Base-by-base conservation (phyloP, 2,888 invertebrate species). In the Drosophila parthenogenetica region DNA sequence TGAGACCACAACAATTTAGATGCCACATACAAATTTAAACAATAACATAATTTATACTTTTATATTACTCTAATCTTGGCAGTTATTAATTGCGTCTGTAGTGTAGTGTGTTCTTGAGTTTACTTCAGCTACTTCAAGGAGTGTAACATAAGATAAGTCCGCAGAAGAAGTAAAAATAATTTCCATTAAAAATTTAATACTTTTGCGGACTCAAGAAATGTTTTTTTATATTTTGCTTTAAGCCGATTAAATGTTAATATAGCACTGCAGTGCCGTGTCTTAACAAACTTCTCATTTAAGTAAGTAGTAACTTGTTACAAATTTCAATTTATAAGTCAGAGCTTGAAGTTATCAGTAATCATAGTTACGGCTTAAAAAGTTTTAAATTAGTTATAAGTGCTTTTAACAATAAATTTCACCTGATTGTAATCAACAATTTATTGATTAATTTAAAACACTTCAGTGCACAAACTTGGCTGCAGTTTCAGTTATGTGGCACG, bases 1-100 rank as follows among this genome's bases (percentile, higher is more conserved):
- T 60, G 59, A 74, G 73, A 60, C 51, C 8, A 46, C 7, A 73
- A 46, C 40, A 22, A 60, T 51, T 55, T 55, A 39, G 13, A 35
- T 32, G 29, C 17, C 16, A 16, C 22, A 25, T 17, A 42, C 3
- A 16, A 29, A 13, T n/a, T 42, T 10, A 25, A 45, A 35, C 45
- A 16, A 37, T 29, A 42, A 17, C 13, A 50, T 5, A 13, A 29
- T 14, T 17, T 29, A 32, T 54, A 42, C 42, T 54, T 35, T 11
- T 35, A 13, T 35, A 13, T 35, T 14, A 22, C 45, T 45, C 1
- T 10, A 7, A 58, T 40, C 39, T 39, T n/a, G 39, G 7, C 25
- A 25, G 8, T 22, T 58, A 37, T 22, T 37, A 37, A 25, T 25
- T 45, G 22, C 22, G 16, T 16, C 8, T 13, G 25, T 22, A 35